Conservation (phyloP, 2,113 vertebrate genomes). For the Silurus asotus region DNA sequence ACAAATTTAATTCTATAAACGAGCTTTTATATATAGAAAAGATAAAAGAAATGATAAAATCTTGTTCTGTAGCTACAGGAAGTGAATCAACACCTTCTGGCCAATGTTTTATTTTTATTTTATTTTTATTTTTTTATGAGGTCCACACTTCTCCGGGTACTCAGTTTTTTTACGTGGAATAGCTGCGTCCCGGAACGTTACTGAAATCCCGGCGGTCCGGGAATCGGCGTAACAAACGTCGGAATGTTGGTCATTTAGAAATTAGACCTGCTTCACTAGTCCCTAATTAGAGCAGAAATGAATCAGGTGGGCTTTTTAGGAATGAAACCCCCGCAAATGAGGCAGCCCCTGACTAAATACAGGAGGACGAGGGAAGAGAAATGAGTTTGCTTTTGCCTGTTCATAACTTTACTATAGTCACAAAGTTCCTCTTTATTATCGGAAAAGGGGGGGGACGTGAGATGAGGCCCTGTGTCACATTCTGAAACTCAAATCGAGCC, state of each 20-base stretch:
- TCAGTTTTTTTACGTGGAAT: background rate
- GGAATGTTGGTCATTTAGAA: slow-evolving; percentile 48
- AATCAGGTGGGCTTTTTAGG: slow-evolving; percentile 21
- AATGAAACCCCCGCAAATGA: background rate
- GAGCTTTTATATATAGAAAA: background rate
- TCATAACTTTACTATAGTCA: background rate
- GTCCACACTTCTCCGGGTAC: too few species aligned
- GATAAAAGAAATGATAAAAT: background rate
- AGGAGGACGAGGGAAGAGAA: background rate
- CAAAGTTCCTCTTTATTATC: slow-evolving; percentile 15
- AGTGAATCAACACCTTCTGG: background rate
- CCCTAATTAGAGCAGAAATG: background rate
- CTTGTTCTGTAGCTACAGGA: background rate
- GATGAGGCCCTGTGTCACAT: background rate
- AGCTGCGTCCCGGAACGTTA: background rate
- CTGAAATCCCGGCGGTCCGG: background rate
- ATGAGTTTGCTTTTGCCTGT: slow-evolving; percentile 1
- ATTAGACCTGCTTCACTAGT: background rate
- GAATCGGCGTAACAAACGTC: background rate
- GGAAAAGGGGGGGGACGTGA: slow-evolving; percentile 21
- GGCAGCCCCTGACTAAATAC: background rate
- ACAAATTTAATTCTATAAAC: too few species aligned
- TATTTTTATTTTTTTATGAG: background rate
- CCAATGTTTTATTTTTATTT: background rate
- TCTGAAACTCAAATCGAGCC: background rate